These are phyloP conservation scores for Ischnus inquisitorius DNA, from an alignment of 2,888 invertebrate genomes.

Conservation along the genomic window DNA sequence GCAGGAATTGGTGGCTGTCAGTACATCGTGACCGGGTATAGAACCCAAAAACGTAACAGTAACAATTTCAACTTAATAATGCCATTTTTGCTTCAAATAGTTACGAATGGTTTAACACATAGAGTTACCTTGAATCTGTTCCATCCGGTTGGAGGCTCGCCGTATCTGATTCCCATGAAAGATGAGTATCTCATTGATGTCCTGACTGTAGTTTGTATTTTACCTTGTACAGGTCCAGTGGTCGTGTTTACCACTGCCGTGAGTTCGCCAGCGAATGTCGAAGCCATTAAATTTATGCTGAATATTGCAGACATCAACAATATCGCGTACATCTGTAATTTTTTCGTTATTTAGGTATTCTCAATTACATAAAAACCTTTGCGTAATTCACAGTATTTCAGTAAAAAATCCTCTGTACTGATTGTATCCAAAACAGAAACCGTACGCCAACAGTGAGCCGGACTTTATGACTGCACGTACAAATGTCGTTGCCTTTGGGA, in stretches of 20 bases:
- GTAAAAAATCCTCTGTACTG: no score
- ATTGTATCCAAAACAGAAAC: no score
- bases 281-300: background rate
- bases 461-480: no score
- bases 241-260: constrained; percentile 70
- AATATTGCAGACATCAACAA: background rate
- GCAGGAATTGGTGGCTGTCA: constrained; percentile 63
- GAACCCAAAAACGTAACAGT: no score
- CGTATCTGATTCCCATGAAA: constrained; percentile 76
- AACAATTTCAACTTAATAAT: background rate
- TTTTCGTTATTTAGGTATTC: no score
- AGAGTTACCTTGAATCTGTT: constrained; percentile 74
- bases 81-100: background rate
- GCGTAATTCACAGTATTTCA: no score
- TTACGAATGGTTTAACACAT: background rate
- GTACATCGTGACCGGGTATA: background rate
- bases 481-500: no score
- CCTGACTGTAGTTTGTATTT: constrained; percentile 66
- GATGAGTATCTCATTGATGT: constrained; percentile 62
- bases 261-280: background rate
- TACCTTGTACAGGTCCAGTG: constrained; percentile 73
- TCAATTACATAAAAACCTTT: no score
- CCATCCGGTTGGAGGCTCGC: constrained; percentile 70
- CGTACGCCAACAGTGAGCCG: no score
- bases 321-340: background rate